Base-by-base conservation (phyloP, 2,113 vertebrate genomes). In the Reinhardtius hippoglossoides region DNA sequence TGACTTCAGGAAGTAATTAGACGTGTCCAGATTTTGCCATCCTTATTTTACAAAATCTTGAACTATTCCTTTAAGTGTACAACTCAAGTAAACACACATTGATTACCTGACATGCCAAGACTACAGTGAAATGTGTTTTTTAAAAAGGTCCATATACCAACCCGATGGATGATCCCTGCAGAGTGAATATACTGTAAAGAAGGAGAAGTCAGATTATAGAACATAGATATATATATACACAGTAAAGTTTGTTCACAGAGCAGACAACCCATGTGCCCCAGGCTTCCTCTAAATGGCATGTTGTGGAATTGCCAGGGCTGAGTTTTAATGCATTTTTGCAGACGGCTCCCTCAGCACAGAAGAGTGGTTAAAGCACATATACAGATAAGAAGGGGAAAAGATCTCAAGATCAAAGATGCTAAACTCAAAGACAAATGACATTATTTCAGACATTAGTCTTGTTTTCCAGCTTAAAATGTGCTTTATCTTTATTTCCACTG, bases 101-200 rank as follows among this genome's bases (percentile, higher is more conserved):
- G 10, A 42, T 42, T 13, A 42, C 40, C 12, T 42, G 40, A 46
- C 3, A 46, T n/a, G 37, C 20, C 14, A 10, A 31, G 10, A 6
- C 5, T n/a, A 0, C 7, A 0, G 20, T 40, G 27, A 64, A 12
- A 10, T 2, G 9, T 54, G 16, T 23, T 8, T 57, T n/a, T 21
- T 52, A 18, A 27, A 37, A 56, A 31, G 1, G n/a, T 56, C 26
- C 0, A 59, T 35, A 77, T 72, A 89, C 88, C 23, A 62, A 95
- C 95, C 93, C 95, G 93, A 82, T 95, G 95, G 71, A 95, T 90
- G 80, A 95, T 95, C 35, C 95, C 95, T 68, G 95, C 94, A 70
- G 95, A 95, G 74, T 95, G 95, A 74, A 95, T 95, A 31, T 95
- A 95, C 95, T 95, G 84, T 37, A 73, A 79, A 84, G 57, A 70